Conservation (phyloP, 2,113 vertebrate genomes). For the Dromaius novaehollandiae region DNA sequence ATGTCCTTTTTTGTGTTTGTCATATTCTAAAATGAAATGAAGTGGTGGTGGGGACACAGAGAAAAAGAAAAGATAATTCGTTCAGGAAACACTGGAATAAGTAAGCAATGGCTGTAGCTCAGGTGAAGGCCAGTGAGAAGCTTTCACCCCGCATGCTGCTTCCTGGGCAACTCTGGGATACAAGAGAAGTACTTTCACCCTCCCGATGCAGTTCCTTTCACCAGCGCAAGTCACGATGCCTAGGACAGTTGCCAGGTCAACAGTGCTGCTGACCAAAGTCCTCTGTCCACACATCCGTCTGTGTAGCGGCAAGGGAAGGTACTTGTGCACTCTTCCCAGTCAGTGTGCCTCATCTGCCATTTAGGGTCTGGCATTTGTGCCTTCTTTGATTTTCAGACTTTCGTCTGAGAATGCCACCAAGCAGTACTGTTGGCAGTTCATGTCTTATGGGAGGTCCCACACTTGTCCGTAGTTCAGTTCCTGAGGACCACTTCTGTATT, state of each 20-base stretch:
- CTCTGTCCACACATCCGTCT: not conserved
- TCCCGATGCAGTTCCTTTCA: not conserved
- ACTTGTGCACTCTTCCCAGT: not conserved
- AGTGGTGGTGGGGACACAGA: not conserved
- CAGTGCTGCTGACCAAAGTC: not conserved
- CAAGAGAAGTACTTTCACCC: not conserved
- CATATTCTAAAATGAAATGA: not conserved
- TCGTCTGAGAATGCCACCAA: not conserved
- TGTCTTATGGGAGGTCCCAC: not conserved
- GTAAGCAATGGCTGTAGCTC: not conserved
- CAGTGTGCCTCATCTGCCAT: not conserved
- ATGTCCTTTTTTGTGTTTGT: not conserved
- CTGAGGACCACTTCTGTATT: not conserved
- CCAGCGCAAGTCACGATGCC: not conserved
- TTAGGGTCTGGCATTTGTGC: not conserved
- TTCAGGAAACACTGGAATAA: not conserved
- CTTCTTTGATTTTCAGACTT: not conserved
- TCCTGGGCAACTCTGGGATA: not conserved
- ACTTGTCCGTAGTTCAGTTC: not conserved
- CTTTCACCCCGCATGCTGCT: not conserved
- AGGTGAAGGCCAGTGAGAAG: not conserved
- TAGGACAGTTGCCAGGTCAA: not conserved
- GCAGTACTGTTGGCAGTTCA: not conserved
- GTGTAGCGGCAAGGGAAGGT: not conserved
- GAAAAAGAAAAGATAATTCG: not conserved